phyloP scores from a whole-genome alignment of 1,140 invertebrate genomes.

The Scaptomyza hsui region DNA sequence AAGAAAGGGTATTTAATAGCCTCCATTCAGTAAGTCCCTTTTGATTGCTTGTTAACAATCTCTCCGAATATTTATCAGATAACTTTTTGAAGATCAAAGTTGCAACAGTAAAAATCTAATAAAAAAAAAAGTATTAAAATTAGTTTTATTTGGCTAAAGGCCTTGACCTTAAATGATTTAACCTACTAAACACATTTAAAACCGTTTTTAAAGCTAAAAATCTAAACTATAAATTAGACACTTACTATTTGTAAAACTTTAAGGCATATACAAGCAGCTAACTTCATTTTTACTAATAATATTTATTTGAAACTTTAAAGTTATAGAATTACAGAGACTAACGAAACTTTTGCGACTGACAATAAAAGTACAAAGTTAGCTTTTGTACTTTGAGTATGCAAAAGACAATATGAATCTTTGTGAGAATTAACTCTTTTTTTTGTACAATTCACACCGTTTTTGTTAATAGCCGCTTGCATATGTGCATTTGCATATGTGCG shows the following conservation, averaged over 20 bases:
- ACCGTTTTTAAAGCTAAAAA: background rate
- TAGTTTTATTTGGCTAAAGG: background rate
- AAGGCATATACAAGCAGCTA: conserved; percentile 43
- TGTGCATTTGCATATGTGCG: background rate
- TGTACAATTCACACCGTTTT: background rate
- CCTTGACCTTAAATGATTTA: background rate
- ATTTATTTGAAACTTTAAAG: conserved; percentile 5
- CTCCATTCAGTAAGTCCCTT: conserved; percentile 60
- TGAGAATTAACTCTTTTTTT: background rate
- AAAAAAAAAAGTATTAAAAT: background rate
- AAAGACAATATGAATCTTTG: background rate
- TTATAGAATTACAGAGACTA: background rate
- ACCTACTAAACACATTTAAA: background rate
- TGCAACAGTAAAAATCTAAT: conserved; percentile 47
- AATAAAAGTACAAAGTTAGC: background rate
- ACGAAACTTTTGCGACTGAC: background rate
- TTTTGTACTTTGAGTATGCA: background rate
- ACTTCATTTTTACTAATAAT: conserved; percentile 46
- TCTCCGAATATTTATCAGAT: conserved; percentile 65
- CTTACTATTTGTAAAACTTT: conserved; percentile 64
- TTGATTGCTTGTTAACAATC: conserved; percentile 43
- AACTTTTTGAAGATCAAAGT: conserved; percentile 56
- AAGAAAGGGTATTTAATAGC: conserved; percentile 56
- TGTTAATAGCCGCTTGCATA: background rate
- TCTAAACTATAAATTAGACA: background rate